These are phyloP conservation scores for Meteorus sp. DNA, from an alignment of 1,140 invertebrate species.

Conservation along the genomic window DNA sequence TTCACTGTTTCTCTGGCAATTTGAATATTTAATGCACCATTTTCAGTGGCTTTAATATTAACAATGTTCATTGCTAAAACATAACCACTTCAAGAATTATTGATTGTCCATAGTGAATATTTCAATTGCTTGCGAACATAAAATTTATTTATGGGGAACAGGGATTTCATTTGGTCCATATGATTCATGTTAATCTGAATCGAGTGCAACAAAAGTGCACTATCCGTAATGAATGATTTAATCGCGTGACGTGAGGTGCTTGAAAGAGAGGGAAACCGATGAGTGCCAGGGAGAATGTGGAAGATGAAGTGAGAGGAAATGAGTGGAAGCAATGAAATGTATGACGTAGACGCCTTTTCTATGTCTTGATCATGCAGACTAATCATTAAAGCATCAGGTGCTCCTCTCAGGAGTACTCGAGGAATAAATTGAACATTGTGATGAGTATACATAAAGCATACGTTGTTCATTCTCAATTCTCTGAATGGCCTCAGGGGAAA, in stretches of 20 bases:
- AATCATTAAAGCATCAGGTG: too few relatives aligned
- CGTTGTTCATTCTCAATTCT: neutral
- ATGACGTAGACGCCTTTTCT: slow-evolving; percentile 1
- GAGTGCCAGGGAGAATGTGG: neutral
- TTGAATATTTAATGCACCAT: too few relatives aligned
- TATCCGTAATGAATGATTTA: slow-evolving; percentile 36
- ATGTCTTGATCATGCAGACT: slow-evolving; percentile 22
- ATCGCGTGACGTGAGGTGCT: slow-evolving; percentile 10
- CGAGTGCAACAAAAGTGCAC: slow-evolving; percentile 26
- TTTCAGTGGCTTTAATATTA: too few relatives aligned
- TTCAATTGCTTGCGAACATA: neutral
- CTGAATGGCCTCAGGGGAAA: neutral
- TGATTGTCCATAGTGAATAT: neutral
- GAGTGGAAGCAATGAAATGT: too few relatives aligned
- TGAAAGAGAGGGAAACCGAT: slow-evolving; percentile 2
- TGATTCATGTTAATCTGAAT: slow-evolving; percentile 30
- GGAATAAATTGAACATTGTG: too few relatives aligned
- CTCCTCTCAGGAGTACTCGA: slow-evolving; percentile 35
- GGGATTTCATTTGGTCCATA: neutral
- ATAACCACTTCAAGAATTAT: too few relatives aligned
- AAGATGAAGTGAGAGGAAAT: slow-evolving; percentile 1
- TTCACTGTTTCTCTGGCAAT: too few relatives aligned
- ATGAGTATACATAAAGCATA: neutral
- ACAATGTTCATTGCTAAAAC: too few relatives aligned
- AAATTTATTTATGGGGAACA: too few relatives aligned